phyloP scores from a whole-genome alignment of 2,113 vertebrate genomes.

The Chionomys nivalis region DNA sequence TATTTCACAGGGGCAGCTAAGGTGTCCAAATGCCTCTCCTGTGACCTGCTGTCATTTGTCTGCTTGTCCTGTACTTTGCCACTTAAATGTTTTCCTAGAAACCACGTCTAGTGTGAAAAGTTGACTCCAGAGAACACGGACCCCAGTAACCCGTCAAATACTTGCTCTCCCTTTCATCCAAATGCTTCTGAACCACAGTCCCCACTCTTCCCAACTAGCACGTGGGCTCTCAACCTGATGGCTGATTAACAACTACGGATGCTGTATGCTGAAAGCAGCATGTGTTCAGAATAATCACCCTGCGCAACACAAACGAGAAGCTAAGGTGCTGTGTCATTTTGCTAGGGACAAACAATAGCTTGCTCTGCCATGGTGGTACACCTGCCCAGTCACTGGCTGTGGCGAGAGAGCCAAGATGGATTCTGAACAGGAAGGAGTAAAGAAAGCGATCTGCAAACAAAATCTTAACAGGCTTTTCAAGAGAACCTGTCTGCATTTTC shows the following conservation, averaged over 20 bases:
- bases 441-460: constrained; percentile 34
- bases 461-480: background rate
- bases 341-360: background rate
- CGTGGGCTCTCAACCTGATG: background rate
- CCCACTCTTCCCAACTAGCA: background rate
- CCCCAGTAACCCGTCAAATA: background rate
- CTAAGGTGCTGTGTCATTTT: background rate
- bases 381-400: background rate
- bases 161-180: background rate
- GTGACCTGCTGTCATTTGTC: constrained; percentile 17
- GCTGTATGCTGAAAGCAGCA: background rate
- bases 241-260: constrained; percentile 7
- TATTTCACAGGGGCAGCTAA: constrained; percentile 44
- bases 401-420: background rate
- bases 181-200: background rate
- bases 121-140: background rate
- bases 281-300: background rate
- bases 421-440: constrained; percentile 24
- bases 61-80: background rate
- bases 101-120: constrained; percentile 1
- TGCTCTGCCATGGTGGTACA: background rate
- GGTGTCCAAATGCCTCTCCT: background rate
- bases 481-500: background rate
- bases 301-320: background rate
- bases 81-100: background rate